Conservation (phyloP, 2,888 invertebrate species). For the Pachycephus smyrnensis region DNA sequence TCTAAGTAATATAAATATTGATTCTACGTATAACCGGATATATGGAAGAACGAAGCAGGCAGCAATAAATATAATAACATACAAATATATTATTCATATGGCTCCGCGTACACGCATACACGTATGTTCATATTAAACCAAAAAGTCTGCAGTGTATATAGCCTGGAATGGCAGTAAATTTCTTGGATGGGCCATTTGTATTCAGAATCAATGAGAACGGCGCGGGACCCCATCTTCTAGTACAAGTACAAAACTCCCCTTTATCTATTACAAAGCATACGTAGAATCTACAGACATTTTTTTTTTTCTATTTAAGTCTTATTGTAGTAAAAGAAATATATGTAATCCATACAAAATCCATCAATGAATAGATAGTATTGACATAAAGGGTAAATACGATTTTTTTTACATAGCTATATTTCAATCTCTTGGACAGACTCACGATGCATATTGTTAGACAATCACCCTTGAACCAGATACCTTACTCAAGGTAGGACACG, state of each 20-base stretch:
- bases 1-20: not conserved
- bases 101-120: not conserved
- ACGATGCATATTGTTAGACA: not conserved
- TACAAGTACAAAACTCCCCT: slow-evolving; percentile 71
- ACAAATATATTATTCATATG: not conserved
- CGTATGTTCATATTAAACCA: not conserved
- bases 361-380: not conserved
- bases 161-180: slow-evolving; percentile 46
- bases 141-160: not conserved
- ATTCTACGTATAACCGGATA: not conserved
- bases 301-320: not conserved
- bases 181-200: slow-evolving; percentile 76
- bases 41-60: not conserved
- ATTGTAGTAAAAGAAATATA: not conserved
- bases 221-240: slow-evolving; percentile 78
- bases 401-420: not conserved
- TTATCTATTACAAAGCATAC: not conserved
- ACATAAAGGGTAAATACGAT: not conserved
- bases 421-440: not conserved
- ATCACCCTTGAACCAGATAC: slow-evolving; percentile 43
- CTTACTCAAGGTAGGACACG: slow-evolving; percentile 38
- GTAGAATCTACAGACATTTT: not conserved
- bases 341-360: not conserved
- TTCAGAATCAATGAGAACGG: slow-evolving; percentile 83
- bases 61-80: not conserved